A percentile compares a stretch with the other conserved stretches of the same genome.
Conservation (phyloP, 2,888 invertebrate genomes). For the Synergus umbraculus region DNA sequence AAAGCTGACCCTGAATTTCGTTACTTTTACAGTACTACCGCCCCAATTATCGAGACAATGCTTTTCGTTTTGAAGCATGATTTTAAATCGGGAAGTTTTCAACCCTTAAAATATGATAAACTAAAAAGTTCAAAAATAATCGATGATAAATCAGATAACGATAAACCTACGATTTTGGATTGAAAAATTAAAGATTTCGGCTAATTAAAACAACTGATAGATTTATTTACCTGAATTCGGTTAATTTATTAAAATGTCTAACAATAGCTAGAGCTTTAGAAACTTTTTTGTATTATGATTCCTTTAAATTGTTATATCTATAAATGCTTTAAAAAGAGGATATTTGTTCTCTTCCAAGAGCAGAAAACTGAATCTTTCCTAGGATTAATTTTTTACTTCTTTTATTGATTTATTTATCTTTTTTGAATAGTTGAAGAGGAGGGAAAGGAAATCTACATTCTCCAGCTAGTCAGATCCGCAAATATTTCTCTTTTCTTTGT, state of each 20-base stretch:
- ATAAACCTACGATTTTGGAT: neutral
- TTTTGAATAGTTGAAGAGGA: neutral
- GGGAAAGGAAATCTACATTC: neutral
- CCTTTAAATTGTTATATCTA: neutral
- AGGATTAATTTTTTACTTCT: neutral
- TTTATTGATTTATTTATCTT: neutral
- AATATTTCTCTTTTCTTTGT: constrained; percentile 34
- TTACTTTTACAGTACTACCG: constrained; percentile 79
- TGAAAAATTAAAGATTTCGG: neutral
- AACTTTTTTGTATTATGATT: too few species aligned
- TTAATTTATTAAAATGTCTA: too few species aligned
- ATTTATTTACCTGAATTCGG: too few species aligned
- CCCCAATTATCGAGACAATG: constrained; percentile 80
- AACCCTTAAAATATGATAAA: neutral
- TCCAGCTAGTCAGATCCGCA: neutral
- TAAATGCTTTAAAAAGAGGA: neutral
- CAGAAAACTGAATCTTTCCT: neutral
- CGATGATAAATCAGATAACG: neutral
- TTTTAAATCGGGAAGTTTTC: neutral
- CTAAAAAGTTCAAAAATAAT: neutral
- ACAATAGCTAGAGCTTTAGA: too few species aligned
- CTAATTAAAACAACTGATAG: neutral
- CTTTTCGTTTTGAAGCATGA: constrained; percentile 70
- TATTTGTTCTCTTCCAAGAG: neutral
- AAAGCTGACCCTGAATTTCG: constrained; percentile 81